Base-by-base conservation (phyloP, 2,888 invertebrate genomes). In the Sussaba pulchella region DNA sequence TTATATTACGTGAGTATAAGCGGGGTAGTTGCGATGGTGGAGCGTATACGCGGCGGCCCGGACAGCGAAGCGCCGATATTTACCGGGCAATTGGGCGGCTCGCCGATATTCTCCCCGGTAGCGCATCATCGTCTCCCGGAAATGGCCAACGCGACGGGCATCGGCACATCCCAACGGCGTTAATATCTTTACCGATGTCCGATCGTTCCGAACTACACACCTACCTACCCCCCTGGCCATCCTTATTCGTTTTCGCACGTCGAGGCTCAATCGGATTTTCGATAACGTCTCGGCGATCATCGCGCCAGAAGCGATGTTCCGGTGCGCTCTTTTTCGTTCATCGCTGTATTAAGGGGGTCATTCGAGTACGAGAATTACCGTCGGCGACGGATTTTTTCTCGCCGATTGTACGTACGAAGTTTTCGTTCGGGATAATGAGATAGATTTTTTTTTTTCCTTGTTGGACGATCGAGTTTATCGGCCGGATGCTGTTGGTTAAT, bases 11-110 rank as follows among this genome's bases (percentile, higher is more conserved):
- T 88, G 69, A 39, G 61, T 61, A 63, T 43, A 73, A 39, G 74
- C 14, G 41, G 57, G 54, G 73, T 39, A 39, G 0, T 1, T 8
- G 24, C n/a, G 45, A 21, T 19, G 45, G 12, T 10, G 14, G 36
- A 17, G 26, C 4, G 12, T 43, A 57, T 12, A 57, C 50, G 47
- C 14, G 59, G 47, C n/a, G 10, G 45, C 47, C 61, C 59, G 36
- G 85, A 87, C 85, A 85, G 85, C 89, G 88, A 89, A 90, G 67
- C 66, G 54, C 80, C 83, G 83, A 86, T 85, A 84, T 91, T 91
- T 91, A 91, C 91, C 88, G 87, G 88, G 88, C 89, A 89, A 91
- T 91, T 89, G 91, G 87, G 83, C 73, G 80, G 66, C 67, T 72
- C 41, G 50, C 59, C 66, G 41, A 73, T 57, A 70, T 59, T 57